Percentiles rank a stretch among this genome's conserved stretches.
phyloP scores from a whole-genome alignment of 2,797 vertebrate species.

The Antrozous pallidus region DNA sequence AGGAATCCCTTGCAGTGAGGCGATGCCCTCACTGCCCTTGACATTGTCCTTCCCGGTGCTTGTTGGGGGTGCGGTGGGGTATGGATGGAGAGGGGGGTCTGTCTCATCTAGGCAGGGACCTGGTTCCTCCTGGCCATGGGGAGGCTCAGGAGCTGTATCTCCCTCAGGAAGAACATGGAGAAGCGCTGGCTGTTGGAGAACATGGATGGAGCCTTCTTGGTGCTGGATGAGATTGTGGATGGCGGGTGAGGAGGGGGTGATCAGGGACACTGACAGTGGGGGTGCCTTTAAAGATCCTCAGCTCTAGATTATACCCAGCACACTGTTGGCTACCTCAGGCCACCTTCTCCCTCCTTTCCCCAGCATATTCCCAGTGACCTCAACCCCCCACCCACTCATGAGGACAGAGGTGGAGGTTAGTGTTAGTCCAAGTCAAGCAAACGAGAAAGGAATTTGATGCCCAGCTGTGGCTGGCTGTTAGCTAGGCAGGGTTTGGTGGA shows the following conservation, averaged over 20 bases:
- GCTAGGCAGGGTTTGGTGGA: neutral
- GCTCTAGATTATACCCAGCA: neutral
- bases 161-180: constrained; percentile 91
- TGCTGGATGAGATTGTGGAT: constrained; percentile 95
- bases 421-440: neutral
- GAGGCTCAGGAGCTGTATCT: neutral
- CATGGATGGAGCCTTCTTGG: constrained; percentile 91
- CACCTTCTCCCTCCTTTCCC: neutral
- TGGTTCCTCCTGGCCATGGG: fast-evolving
- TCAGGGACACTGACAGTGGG: neutral
- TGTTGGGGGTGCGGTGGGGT: neutral
- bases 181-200: constrained; percentile 91
- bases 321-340: neutral
- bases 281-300: neutral
- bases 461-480: neutral
- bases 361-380: neutral
- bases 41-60: neutral
- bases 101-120: neutral
- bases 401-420: neutral
- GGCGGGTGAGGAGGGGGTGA: constrained; percentile 77
- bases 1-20: neutral
- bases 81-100: neutral
- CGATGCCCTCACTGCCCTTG: neutral
- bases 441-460: neutral
- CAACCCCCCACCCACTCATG: neutral